Evolutionary conservation across 2,888 invertebrate species (phyloP), one percentile per base, ranked within the genome.

Genomic region (Drosophila ezoana): DNA sequence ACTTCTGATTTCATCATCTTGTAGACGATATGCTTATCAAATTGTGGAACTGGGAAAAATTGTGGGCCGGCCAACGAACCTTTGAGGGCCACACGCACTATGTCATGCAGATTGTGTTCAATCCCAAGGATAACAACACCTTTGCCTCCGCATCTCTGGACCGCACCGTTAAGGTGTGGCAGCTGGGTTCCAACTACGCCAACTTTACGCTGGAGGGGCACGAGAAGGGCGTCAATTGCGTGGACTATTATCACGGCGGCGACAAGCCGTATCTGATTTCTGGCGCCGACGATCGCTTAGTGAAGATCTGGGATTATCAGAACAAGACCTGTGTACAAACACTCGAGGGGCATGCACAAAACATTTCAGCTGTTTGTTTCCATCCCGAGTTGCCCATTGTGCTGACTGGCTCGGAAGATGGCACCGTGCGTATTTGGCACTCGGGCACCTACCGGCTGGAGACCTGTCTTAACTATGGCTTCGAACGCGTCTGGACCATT

Each of bases 251-350:
- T 91, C 97, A 98, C 90, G 99, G 98, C 8, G 99, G 99, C 5
- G 99, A 99, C 91, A 99, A 99, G 90, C 99, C 99, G 0, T 99
- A 99, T 91, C 94, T 99, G 56, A 99, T 99, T 90, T 99, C 99
- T 53, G 99, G 99, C 3, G 99, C 99, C 32, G 99, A 99, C 92
- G 99, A 99, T 92, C 95, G 98, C 57, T 94, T 97, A 45, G 98
- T 99, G 6, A 99, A 99, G 93, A 99, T 99, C 87, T 99, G 99
- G 99, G 99, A 99, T 91, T 99, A 99, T 92, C 97, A 99, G 93
- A 99, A 99, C 93, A 99, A 99, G 93, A 99, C 98, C 0, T 99
- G 99, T 92, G 99, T 99, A 0, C 99, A 99, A 92, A 99, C 99
- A 0, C 93, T 99, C 68, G 99, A 99, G 93, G 96, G 99, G 0